phyloP scores from a whole-genome alignment of 2,888 invertebrate species.

The Encarsia formosa region DNA sequence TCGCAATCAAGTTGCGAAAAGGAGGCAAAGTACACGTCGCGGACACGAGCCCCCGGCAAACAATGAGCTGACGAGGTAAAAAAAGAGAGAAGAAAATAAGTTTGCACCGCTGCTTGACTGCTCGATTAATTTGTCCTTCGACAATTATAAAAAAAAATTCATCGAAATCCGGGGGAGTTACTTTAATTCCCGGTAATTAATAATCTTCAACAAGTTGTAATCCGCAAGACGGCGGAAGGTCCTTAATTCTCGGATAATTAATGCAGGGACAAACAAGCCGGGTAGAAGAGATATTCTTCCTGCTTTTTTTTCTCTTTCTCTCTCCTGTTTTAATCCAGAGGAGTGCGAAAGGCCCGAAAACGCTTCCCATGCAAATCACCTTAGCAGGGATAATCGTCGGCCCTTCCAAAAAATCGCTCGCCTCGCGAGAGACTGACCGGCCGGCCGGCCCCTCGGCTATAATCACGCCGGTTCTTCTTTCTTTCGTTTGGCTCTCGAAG shows the following conservation, averaged over 20 bases:
- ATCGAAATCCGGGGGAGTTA: slow-evolving; percentile 36
- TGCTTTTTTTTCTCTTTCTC: slow-evolving; percentile 44
- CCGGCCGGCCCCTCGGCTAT: slow-evolving; percentile 39
- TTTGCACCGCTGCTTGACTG: slow-evolving; percentile 1
- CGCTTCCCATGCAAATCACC: no score
- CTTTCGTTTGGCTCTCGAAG: slow-evolving; percentile 24
- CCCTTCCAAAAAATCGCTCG: no score
- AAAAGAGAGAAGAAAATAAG: no score
- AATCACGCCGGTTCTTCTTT: slow-evolving; percentile 32
- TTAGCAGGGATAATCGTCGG: no score
- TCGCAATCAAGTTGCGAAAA: no score
- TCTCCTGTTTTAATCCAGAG: no score
- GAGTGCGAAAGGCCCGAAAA: no score
- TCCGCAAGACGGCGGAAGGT: slow-evolving; percentile 39
- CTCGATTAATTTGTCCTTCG: slow-evolving; percentile 29
- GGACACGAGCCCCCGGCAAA: no score
- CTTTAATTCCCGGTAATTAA: slow-evolving; percentile 49
- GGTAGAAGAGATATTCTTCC: slow-evolving; percentile 45
- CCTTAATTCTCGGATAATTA: slow-evolving; percentile 52
- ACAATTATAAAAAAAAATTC: no score
- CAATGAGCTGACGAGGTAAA: no score
- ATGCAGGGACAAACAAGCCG: slow-evolving; percentile 51
- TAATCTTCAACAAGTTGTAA: slow-evolving; percentile 51
- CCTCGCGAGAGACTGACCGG: no score
- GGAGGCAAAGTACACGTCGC: no score